phyloP scores from a whole-genome alignment of 2,888 invertebrate genomes.

The Priocnemis perturbator region DNA sequence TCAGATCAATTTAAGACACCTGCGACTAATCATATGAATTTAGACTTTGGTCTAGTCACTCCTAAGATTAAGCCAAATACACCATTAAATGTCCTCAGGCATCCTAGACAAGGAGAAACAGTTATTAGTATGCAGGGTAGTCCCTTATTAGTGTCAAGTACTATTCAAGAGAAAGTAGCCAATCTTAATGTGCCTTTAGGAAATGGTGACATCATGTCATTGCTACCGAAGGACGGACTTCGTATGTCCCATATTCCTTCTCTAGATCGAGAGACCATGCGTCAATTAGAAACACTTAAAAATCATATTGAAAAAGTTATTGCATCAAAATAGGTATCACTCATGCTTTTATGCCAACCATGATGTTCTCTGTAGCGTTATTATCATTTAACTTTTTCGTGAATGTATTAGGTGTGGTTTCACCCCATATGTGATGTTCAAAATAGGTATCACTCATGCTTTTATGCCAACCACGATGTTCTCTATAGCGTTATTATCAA shows the following conservation, averaged over 20 bases:
- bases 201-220: conserved; percentile 80
- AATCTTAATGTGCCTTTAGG: conserved; percentile 82
- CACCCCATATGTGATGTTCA: too few relatives aligned
- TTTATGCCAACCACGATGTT: background rate
- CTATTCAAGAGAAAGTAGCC: conserved; percentile 77
- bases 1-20: conserved; percentile 61
- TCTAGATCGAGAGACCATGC: conserved; percentile 69
- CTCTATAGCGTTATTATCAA: background rate
- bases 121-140: conserved; percentile 83
- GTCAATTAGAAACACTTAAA: conserved; percentile 64
- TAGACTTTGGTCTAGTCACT: conserved; percentile 59
- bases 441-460: conserved; percentile 28
- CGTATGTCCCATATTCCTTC: conserved; percentile 74
- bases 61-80: conserved; percentile 80
- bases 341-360: background rate
- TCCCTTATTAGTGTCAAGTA: conserved; percentile 79
- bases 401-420: too few relatives aligned
- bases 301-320: conserved; percentile 65
- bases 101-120: conserved; percentile 81
- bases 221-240: conserved; percentile 78
- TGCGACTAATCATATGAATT: conserved; percentile 5
- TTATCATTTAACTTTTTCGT: conserved; percentile 4
- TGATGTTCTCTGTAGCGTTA: conserved; percentile 7
- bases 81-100: conserved; percentile 79
- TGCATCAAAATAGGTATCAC: conserved; percentile 30